phyloP scores from a whole-genome alignment of 1,140 invertebrate genomes.

The Euwallacea fornicatus region DNA sequence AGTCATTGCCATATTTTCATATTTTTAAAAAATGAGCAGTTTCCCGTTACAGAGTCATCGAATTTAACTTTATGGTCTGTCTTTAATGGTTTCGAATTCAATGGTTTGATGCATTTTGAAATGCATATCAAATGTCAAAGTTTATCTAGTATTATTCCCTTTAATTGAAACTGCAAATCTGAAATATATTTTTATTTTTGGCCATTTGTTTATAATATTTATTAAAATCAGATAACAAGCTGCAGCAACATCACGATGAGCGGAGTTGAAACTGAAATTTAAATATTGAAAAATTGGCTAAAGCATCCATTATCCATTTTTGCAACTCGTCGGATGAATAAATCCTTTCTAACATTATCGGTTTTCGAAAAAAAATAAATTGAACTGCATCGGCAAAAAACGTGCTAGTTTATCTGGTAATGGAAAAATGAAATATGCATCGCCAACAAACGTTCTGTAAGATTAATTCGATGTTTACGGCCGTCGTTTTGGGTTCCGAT shows the following conservation, averaged over 20 bases:
- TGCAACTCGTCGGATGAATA: conserved; percentile 2
- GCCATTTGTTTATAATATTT: background rate
- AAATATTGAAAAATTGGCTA: background rate
- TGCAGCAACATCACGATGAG: too few species aligned
- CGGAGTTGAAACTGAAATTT: background rate
- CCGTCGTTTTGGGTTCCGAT: background rate
- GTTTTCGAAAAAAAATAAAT: background rate
- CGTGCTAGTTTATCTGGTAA: conserved; percentile 5
- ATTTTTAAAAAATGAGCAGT: too few species aligned
- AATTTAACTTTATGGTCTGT: too few species aligned
- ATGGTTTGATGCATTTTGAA: too few species aligned
- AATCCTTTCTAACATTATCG: conserved; percentile 1
- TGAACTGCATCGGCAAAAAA: conserved; percentile 5
- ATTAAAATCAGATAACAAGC: too few species aligned
- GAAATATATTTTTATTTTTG: background rate
- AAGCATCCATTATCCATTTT: background rate
- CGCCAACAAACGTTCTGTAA: background rate
- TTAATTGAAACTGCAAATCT: background rate
- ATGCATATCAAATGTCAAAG: background rate
- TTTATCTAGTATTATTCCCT: background rate
- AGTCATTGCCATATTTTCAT: too few species aligned
- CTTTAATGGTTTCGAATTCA: too few species aligned
- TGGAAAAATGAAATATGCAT: conserved; percentile 1
- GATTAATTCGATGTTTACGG: background rate
- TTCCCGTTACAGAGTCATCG: too few species aligned